Percentiles rank a stretch among this genome's conserved stretches.
Conservation (phyloP, 2,113 vertebrate species). For the Hiodon tergisus region DNA sequence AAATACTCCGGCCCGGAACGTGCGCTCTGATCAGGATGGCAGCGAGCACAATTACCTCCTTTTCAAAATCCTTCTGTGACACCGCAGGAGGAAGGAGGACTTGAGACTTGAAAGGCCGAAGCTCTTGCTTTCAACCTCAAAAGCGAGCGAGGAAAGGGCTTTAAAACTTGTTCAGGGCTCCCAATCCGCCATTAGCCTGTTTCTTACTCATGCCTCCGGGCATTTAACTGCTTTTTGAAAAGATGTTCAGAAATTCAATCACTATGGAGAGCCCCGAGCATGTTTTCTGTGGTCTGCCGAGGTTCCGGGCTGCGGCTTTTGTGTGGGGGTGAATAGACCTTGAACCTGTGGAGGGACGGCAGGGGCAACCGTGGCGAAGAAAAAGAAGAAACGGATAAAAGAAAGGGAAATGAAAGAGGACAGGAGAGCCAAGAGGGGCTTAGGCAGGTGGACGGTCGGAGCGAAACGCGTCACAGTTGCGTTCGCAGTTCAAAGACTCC, state of each 20-base stretch:
- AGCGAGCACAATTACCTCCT: constrained; percentile 99
- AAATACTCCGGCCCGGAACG: constrained; percentile 97
- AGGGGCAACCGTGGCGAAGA: constrained; percentile 50
- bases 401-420: constrained; percentile 56
- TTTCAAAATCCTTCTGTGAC: constrained; percentile 99
- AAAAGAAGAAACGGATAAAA: constrained; percentile 51
- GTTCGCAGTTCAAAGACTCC: neutral
- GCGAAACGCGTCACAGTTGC: constrained; percentile 9
- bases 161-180: constrained; percentile 99
- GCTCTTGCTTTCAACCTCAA: constrained; percentile 99
- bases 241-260: constrained; percentile 99
- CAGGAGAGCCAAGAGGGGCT: constrained; percentile 19
- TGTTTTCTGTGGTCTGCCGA: constrained; percentile 91
- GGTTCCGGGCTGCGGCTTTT: constrained; percentile 93
- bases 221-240: constrained; percentile 99
- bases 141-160: constrained; percentile 99
- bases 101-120: constrained; percentile 99
- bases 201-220: constrained; percentile 99
- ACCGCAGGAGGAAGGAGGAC: constrained; percentile 99
- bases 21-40: constrained; percentile 99
- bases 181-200: constrained; percentile 99
- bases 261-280: constrained; percentile 97
- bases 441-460: constrained; percentile 16
- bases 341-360: constrained; percentile 54
- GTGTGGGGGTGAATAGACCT: constrained; percentile 90